Conservation (phyloP, 2,113 vertebrate genomes). For the Orthochromis malagaraziensis region DNA sequence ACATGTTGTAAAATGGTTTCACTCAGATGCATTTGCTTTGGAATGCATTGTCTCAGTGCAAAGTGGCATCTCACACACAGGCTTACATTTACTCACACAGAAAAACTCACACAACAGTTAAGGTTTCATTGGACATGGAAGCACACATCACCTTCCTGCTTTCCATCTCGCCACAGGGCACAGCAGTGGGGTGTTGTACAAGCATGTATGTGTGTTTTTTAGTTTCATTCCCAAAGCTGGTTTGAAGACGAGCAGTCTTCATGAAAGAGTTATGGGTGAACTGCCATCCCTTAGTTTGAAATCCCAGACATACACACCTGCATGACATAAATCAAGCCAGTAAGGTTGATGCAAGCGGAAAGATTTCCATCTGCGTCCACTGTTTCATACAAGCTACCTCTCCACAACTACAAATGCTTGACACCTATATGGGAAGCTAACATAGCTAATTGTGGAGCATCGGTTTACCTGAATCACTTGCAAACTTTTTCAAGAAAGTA, state of each 20-base stretch:
- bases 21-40: background rate
- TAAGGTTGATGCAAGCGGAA: background rate
- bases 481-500: background rate
- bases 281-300: background rate
- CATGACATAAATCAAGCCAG: background rate
- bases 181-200: background rate
- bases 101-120: background rate
- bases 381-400: background rate
- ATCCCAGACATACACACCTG: background rate
- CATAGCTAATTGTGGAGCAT: background rate
- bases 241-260: background rate
- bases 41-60: background rate
- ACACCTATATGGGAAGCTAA: background rate
- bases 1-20: background rate
- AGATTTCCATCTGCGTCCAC: background rate
- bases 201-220: background rate
- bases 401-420: background rate
- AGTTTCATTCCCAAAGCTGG: background rate
- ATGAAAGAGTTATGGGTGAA: background rate
- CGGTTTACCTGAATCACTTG: background rate
- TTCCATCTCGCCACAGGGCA: conserved; percentile 4
- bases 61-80: background rate
- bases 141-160: background rate
- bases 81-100: background rate
- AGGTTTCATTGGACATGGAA: background rate